phyloP scores from a whole-genome alignment of 2,797 vertebrate species.

The Hephaestus fuliginosus region DNA sequence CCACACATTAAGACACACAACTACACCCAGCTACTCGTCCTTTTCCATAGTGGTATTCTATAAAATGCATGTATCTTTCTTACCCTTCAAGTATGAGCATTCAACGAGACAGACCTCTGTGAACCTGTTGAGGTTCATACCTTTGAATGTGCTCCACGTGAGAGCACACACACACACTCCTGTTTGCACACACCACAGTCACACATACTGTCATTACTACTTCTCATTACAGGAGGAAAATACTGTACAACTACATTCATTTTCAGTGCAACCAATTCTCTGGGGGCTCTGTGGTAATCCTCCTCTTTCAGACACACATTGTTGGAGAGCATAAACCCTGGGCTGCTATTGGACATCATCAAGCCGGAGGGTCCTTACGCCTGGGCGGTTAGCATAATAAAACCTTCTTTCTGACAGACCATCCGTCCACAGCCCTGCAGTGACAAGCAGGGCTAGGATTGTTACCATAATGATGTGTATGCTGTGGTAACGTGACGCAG shows the following conservation, averaged over 20 bases:
- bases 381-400: conserved; percentile 67
- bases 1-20: not conserved
- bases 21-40: not conserved
- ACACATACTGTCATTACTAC: conserved; percentile 27
- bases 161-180: not conserved
- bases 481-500: conserved; percentile 31
- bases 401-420: conserved; percentile 48
- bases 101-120: conserved; percentile 8
- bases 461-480: conserved; percentile 72
- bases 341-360: conserved; percentile 38
- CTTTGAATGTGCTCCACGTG: not conserved
- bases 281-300: conserved; percentile 11
- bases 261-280: conserved; percentile 22
- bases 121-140: not conserved
- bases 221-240: conserved; percentile 41
- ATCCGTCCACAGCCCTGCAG: conserved; percentile 55
- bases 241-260: conserved; percentile 28
- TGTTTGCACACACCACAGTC: not conserved
- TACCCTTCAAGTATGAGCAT: conserved; percentile 8
- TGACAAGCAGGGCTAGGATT: conserved; percentile 57
- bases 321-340: conserved; percentile 21
- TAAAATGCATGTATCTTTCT: not conserved
- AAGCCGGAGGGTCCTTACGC: conserved; percentile 22
- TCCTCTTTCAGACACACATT: conserved; percentile 35
- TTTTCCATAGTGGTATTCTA: not conserved